A percentile compares a stretch with the other conserved stretches of the same genome.
These are phyloP conservation scores for Argentina silus DNA, from an alignment of 2,797 vertebrate genomes.

Conservation along the genomic window DNA sequence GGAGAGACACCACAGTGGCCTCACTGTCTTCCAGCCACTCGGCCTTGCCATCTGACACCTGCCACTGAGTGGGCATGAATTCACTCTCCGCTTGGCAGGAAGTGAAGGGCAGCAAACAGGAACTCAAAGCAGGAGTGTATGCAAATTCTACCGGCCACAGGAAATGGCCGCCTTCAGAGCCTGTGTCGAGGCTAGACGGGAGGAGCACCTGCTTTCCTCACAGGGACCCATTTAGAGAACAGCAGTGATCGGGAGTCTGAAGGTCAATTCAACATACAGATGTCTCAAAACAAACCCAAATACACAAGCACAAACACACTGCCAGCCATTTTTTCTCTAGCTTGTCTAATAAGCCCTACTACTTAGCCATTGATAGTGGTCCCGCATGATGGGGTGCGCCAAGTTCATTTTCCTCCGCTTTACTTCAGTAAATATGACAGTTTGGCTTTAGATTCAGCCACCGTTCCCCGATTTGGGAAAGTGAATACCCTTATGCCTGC, in stretches of 20 bases:
- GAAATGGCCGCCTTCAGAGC: slow-evolving; percentile 72
- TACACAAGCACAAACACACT: not conserved
- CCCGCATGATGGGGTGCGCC: too few relatives aligned
- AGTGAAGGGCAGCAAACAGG: slow-evolving; percentile 73
- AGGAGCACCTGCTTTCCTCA: slow-evolving; percentile 77
- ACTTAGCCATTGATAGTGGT: too few relatives aligned
- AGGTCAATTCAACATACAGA: slow-evolving; percentile 57
- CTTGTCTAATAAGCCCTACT: not conserved
- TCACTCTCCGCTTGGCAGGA: slow-evolving; percentile 80
- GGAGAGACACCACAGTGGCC: slow-evolving; percentile 53
- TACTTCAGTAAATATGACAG: slow-evolving; percentile 24
- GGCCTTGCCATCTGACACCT: slow-evolving; percentile 85
- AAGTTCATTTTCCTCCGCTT: not conserved
- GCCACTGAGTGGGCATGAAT: slow-evolving; percentile 78
- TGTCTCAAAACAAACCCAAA: slow-evolving; percentile 38
- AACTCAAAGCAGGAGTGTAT: slow-evolving; percentile 78
- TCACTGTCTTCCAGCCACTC: slow-evolving; percentile 76
- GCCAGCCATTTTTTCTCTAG: slow-evolving; percentile 18
- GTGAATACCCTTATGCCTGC: not conserved
- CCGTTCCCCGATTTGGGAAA: not conserved
- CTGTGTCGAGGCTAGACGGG: slow-evolving; percentile 63
- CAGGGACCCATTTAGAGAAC: slow-evolving; percentile 71
- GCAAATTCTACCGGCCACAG: slow-evolving; percentile 72
- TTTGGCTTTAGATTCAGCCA: slow-evolving; percentile 19
- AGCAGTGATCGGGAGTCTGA: slow-evolving; percentile 52